Conservation (phyloP, 2,888 invertebrate genomes). For the Morinoia aosen region DNA sequence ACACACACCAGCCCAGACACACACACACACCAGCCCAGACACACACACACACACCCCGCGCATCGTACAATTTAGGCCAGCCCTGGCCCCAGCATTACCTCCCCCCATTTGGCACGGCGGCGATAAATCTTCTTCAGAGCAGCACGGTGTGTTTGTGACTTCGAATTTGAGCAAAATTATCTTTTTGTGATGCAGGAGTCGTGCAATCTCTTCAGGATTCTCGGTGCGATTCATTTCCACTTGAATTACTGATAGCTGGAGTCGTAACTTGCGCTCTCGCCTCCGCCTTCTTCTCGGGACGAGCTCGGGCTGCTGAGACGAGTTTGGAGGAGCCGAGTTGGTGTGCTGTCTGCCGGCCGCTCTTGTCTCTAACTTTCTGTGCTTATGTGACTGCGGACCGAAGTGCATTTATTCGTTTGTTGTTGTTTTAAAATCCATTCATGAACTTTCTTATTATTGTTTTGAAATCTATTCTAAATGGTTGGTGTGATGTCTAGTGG, state of each 20-base stretch:
- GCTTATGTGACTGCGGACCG: too few relatives aligned
- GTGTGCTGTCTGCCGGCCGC: too few relatives aligned
- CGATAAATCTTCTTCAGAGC: slow-evolving; percentile 19
- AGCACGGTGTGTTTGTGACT: slow-evolving; percentile 6
- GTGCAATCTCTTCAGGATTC: slow-evolving; percentile 30
- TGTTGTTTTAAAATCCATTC: neutral
- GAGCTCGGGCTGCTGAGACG: neutral
- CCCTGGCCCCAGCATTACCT: neutral
- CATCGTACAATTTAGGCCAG: neutral
- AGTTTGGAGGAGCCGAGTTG: too few relatives aligned
- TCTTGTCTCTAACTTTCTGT: neutral
- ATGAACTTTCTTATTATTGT: neutral
- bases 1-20: neutral
- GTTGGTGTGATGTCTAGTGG: too few relatives aligned
- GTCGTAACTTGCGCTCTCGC: neutral
- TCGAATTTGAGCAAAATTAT: slow-evolving; percentile 21
- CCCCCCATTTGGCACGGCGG: slow-evolving; percentile 1
- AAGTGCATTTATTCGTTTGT: neutral
- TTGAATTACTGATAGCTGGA: slow-evolving; percentile 5
- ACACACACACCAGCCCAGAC: neutral
- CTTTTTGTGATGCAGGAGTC: slow-evolving; percentile 30
- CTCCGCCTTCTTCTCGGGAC: neutral
- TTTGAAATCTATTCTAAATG: neutral
- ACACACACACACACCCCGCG: neutral
- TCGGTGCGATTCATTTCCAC: slow-evolving; percentile 30